phyloP scores from a whole-genome alignment of 2,113 vertebrate species.

The Cyanoderma ruficeps region DNA sequence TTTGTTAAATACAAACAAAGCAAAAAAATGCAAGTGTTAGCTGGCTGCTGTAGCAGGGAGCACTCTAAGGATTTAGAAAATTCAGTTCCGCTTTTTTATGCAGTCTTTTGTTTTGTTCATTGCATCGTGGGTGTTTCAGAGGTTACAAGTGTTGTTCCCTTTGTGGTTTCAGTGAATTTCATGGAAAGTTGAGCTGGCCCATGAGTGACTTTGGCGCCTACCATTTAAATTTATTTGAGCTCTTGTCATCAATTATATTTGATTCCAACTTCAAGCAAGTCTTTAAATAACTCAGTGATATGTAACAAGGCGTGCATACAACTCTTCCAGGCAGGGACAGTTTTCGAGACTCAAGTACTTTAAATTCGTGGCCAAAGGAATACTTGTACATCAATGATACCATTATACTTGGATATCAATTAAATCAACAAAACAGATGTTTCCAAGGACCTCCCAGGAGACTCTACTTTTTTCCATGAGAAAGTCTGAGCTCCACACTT shows the following conservation, averaged over 20 bases:
- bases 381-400: neutral
- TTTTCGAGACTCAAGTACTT: neutral
- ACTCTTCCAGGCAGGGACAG: neutral
- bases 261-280: neutral
- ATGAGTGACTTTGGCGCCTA: neutral
- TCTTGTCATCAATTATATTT: neutral
- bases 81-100: neutral
- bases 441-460: neutral
- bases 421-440: neutral
- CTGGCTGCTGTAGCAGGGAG: neutral
- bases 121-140: neutral
- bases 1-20: neutral
- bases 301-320: neutral
- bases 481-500: neutral
- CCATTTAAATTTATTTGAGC: neutral
- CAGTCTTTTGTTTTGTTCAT: neutral
- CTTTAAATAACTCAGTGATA: neutral
- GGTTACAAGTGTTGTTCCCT: neutral
- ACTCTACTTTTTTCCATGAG: neutral
- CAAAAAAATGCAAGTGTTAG: neutral
- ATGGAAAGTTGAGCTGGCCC: neutral
- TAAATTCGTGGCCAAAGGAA: neutral
- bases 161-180: neutral
- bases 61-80: neutral
- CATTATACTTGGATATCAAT: neutral